Evolutionary conservation across 2,113 vertebrate genomes (phyloP), one percentile per base, ranked within the genome.

Genomic region (Brachyhypopomus gauderio): DNA sequence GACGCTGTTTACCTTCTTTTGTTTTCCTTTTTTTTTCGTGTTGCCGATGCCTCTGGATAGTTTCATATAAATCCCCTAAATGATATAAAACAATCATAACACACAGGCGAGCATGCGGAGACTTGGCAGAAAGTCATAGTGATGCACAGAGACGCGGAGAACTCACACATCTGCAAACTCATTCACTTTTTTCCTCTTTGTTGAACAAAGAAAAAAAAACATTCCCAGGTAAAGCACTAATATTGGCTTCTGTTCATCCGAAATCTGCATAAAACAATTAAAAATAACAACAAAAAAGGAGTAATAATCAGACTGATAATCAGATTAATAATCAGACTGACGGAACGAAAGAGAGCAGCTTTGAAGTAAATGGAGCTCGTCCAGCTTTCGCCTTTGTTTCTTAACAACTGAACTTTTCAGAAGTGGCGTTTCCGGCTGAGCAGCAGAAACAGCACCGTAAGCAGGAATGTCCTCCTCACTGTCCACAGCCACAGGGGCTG

Each of bases 311-410:
- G 90, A 92, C 91, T 76, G 86, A 92, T 30, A 30, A 30, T 30
- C 30, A 30, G 88, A 91, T 81, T 87, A 87, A 91, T 92, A 91
- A 90, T 90, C 91, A 83, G 90, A 92, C 91, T 76, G 86, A 92
- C 90, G 91, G 89, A 94, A 92, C 90, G 89, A 95, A 89, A 90
- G 92, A 94, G 97, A 98, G 96, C 96, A 96, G 97, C 96, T 95
- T 96, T 94, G 93, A 95, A 95, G 96, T 95, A 96, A 96, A 97
- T 94, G 94, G 92, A 94, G 94, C 94, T 95, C 94, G 94, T 95
- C 95, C 94, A 95, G 94, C 95, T 92, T 95, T 94, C 89, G 91
- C 95, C 94, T 89, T 92, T 90, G 87, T 91, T 90, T 89, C 87
- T 78, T n/a, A 72, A 86, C 89, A 83, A 89, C 85, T 8, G 66